These are phyloP conservation scores for Burhinus bistriatus DNA, from an alignment of 2,113 vertebrate genomes.

Conservation along the genomic window DNA sequence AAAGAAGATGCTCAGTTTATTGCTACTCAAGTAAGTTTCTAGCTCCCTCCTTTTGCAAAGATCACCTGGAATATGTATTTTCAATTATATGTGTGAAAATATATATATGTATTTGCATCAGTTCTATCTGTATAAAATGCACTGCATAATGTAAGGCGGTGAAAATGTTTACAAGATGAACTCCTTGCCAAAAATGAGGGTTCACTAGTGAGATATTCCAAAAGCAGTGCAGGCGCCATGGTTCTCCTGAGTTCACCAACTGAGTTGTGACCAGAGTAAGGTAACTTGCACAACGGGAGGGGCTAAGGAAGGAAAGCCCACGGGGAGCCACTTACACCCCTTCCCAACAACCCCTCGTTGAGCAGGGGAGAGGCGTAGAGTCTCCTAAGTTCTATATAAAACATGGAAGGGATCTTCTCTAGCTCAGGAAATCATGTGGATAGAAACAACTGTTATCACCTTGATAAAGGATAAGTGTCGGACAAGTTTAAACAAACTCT, in stretches of 20 bases:
- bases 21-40: not conserved
- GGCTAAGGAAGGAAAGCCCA: not conserved
- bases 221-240: not conserved
- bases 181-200: not conserved
- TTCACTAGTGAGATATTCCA: not conserved
- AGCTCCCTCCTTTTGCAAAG: not conserved
- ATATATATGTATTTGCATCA: not conserved
- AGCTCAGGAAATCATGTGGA: not conserved
- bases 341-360: not conserved
- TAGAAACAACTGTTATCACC: not conserved
- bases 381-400: not conserved
- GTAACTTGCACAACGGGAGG: not conserved
- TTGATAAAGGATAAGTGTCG: not conserved
- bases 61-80: not conserved
- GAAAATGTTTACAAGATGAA: not conserved
- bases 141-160: not conserved
- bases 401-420: not conserved
- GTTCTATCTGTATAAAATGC: not conserved
- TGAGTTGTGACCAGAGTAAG: not conserved
- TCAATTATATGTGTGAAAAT: not conserved
- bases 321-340: not conserved
- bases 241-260: not conserved
- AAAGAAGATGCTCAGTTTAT: not conserved
- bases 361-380: not conserved
- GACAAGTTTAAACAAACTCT: not conserved